phyloP scores from a whole-genome alignment of 2,888 invertebrate species.

The Drosophila rellima region DNA sequence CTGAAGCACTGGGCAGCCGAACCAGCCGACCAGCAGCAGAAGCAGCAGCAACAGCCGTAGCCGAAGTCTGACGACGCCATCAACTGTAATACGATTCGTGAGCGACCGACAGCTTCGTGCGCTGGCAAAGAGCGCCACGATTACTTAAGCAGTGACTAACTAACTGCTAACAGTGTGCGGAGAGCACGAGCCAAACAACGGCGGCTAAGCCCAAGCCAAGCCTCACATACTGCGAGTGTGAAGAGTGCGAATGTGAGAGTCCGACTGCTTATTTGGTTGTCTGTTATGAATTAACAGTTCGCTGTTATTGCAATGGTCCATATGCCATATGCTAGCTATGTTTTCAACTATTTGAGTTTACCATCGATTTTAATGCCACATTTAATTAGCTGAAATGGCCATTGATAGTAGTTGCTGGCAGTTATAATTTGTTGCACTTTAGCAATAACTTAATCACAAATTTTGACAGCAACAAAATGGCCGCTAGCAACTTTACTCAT shows the following conservation, averaged over 20 bases:
- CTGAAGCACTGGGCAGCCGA: constrained; percentile 66
- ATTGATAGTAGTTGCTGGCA: constrained; percentile 22
- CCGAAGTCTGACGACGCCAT: constrained; percentile 50
- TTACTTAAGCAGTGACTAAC: constrained; percentile 72
- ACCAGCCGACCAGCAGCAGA: constrained; percentile 41
- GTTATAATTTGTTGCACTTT: constrained; percentile 36
- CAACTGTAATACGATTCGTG: constrained; percentile 60
- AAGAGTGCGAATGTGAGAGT: background rate
- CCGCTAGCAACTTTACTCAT: constrained; percentile 50
- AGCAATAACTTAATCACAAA: constrained; percentile 25
- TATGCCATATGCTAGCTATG: constrained; percentile 37
- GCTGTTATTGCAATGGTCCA: constrained; percentile 35
- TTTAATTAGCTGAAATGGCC: constrained; percentile 49
- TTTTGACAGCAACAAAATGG: constrained; percentile 41
- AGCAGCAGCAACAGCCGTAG: constrained; percentile 52
- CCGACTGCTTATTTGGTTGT: constrained; percentile 5
- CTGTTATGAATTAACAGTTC: constrained; percentile 56
- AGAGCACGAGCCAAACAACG: constrained; percentile 58
- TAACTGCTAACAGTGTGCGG: constrained; percentile 58
- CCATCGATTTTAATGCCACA: constrained; percentile 45
- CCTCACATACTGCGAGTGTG: constrained; percentile 40
- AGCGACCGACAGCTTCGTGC: constrained; percentile 57
- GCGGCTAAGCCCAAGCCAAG: constrained; percentile 46
- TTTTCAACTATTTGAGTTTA: constrained; percentile 19
- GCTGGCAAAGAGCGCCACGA: constrained; percentile 65